These are phyloP conservation scores for Columba janthina DNA, from an alignment of 2,113 vertebrate species.

Conservation along the genomic window DNA sequence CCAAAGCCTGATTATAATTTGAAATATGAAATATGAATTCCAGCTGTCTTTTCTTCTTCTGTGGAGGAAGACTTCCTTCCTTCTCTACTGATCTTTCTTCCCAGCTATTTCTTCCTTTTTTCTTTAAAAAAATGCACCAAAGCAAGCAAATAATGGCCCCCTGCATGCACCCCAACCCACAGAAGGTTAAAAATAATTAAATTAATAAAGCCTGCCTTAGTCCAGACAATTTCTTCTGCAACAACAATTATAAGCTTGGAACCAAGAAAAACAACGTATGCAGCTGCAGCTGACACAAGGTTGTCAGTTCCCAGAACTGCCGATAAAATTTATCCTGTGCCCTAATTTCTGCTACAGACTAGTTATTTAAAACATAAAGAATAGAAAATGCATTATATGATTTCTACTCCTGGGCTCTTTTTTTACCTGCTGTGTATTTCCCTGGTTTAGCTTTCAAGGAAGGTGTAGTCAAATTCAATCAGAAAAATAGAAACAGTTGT, in stretches of 20 bases:
- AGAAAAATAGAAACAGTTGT: not conserved
- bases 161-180: not conserved
- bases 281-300: not conserved
- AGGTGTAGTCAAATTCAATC: not conserved
- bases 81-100: not conserved
- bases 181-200: not conserved
- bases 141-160: not conserved
- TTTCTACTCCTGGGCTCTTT: not conserved
- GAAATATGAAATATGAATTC: not conserved
- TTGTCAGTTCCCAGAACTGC: not conserved
- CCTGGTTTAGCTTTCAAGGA: not conserved
- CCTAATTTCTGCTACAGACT: not conserved
- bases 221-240: not conserved
- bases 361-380: not conserved
- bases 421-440: not conserved
- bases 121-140: not conserved
- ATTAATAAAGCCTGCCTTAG: not conserved
- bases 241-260: not conserved
- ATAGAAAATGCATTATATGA: not conserved
- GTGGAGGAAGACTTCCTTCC: not conserved
- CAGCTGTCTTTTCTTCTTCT: not conserved
- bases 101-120: not conserved
- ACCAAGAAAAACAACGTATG: not conserved
- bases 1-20: not conserved
- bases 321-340: not conserved